A percentile compares a stretch with the other conserved stretches of the same genome.
Evolutionary conservation across 1,140 invertebrate species (phyloP).

Genomic region (Sipha flava): DNA sequence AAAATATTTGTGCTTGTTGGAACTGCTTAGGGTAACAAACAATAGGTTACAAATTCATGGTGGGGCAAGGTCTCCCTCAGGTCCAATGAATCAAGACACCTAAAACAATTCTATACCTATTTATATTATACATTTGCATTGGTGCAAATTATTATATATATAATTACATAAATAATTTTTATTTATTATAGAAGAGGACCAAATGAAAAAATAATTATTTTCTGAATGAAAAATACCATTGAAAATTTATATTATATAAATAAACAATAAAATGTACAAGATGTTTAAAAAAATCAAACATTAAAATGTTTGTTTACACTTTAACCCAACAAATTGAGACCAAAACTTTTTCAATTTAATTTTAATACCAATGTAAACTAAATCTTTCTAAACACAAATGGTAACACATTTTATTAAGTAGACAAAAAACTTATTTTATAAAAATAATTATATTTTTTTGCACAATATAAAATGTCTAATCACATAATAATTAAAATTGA

Average conservation of each 20-base stretch:
- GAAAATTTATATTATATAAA: conserved; percentile 1
- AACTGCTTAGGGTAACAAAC: not conserved
- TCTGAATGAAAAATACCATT: conserved; percentile 3
- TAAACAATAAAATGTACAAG: conserved; percentile 13
- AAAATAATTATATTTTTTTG: conserved; percentile 20
- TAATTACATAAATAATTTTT: not conserved
- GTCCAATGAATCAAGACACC: not conserved
- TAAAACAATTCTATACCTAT: not conserved
- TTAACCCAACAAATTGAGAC: conserved; percentile 9
- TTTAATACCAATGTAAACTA: conserved; percentile 23
- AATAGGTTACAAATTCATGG: not conserved
- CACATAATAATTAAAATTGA: conserved; percentile 23
- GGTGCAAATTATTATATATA: not conserved
- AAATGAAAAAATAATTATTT: conserved; percentile 10
- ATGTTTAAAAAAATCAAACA: not conserved
- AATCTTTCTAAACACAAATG: conserved; percentile 32
- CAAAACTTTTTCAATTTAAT: not conserved
- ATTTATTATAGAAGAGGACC: not conserved
- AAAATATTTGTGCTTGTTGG: conserved; percentile 10
- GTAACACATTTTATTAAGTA: conserved; percentile 32
- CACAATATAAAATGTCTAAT: conserved; percentile 26
- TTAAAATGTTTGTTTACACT: not conserved
- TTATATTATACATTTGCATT: not conserved
- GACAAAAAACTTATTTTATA: conserved; percentile 27
- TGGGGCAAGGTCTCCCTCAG: not conserved